Conservation (phyloP, 2,888 invertebrate species). For the Leucoptera coffeella region DNA sequence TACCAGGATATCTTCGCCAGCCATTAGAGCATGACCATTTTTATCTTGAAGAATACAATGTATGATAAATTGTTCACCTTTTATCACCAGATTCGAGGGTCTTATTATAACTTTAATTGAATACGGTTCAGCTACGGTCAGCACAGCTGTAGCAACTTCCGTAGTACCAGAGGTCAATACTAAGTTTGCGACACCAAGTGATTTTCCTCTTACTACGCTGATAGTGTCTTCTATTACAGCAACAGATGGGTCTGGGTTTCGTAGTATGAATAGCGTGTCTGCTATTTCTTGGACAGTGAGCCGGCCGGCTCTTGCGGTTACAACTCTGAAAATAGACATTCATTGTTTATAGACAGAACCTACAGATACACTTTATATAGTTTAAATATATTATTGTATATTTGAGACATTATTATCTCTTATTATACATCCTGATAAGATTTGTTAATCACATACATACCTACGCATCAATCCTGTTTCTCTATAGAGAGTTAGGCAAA, state of each 20-base stretch:
- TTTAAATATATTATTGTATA: not conserved
- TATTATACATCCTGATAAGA: no score
- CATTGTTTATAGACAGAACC: no score
- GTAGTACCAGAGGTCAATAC: conserved; percentile 29
- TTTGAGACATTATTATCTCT: no score
- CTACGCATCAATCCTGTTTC: no score
- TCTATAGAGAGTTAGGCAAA: no score
- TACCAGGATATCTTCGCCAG: conserved; percentile 29
- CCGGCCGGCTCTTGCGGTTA: conserved; percentile 32
- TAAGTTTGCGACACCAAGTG: conserved; percentile 21
- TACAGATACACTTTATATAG: no score
- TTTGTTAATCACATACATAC: no score
- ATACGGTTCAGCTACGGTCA: conserved; percentile 25
- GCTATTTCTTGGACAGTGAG: conserved; percentile 31
- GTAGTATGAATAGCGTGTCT: conserved; percentile 28
- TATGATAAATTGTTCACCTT: conserved; percentile 22
- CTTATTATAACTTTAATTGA: conserved; percentile 25
- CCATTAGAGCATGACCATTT: conserved; percentile 23
- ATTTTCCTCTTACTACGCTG: conserved; percentile 21
- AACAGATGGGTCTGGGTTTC: conserved; percentile 17
- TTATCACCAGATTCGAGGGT: conserved; percentile 24
- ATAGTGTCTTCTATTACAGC: conserved; percentile 25
- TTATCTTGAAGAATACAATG: conserved; percentile 25
- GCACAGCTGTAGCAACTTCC: conserved; percentile 27
- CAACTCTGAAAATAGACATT: conserved; percentile 27